Evolutionary conservation across 1,140 invertebrate species (phyloP), one percentile per base, ranked within the genome.

Genomic region (Scaptomyza montana): DNA sequence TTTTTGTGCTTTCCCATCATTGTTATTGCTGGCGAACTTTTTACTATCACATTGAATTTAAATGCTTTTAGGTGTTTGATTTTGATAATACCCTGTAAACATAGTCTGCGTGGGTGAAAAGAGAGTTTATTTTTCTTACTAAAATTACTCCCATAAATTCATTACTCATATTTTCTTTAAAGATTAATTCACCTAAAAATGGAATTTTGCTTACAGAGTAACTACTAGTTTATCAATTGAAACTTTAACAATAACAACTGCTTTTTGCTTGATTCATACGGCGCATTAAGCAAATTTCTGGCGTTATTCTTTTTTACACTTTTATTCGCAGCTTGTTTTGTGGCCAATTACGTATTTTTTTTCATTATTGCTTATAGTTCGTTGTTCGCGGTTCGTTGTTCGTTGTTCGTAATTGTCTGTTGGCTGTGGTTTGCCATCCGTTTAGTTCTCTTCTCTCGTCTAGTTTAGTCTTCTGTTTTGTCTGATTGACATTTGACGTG

Each of bases 401-500:
- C 16, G 56, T 33, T 57, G 41, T 13, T 19, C 4, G 19, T 41
- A 30, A 39, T 45, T 33, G 30, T 33, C 30, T 33, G 54, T 57
- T 30, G 12, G 49, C 25, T 51, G 50, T 51, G 50, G 62, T 36
- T 57, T 50, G 56, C 1, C 10, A 25, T 39, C 33, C 41, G 47
- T 39, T 64, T 49, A 50, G 43, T 67, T 63, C 55, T 53, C 61
- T 54, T 68, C 53, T 60, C 25, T 60, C 25, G 28, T 25, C 21
- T 69, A 47, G n/a, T 36, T 12, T 46, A 43, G 3, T 46, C 49
- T 65, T 46, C 54, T 19, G 64, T 46, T 49, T 65, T 66, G 56
- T 77, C 62, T 82, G 84, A 89, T 84, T 89, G 84, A 89, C 84
- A 79, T 89, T 89, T 89, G 84, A 89, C 84, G 77, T 89, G 74